Conservation (phyloP, 2,113 vertebrate species). For the Podarcis raffonei region DNA sequence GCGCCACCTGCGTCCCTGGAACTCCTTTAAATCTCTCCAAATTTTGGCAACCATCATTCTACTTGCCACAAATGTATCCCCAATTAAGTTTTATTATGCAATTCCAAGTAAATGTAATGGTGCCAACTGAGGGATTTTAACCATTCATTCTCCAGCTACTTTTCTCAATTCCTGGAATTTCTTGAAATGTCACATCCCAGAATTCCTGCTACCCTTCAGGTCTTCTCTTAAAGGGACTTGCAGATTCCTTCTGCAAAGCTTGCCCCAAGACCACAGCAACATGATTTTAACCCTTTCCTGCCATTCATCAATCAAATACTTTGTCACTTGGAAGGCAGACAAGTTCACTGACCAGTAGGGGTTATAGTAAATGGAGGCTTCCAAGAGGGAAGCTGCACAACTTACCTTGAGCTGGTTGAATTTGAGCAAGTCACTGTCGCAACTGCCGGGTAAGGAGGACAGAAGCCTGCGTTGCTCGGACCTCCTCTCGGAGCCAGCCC, state of each 20-base stretch:
- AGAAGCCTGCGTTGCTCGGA: conserved; percentile 94
- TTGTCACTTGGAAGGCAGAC: neutral
- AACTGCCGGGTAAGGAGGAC: conserved; percentile 91
- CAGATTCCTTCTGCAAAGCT: neutral
- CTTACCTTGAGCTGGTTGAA: conserved; percentile 99
- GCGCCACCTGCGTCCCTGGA: too few relatives aligned
- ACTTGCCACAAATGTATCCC: too few relatives aligned
- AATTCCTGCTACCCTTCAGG: neutral
- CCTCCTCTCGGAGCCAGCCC: conserved; percentile 92
- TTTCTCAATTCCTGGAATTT: too few relatives aligned
- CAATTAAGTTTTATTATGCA: too few relatives aligned
- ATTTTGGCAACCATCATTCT: too few relatives aligned
- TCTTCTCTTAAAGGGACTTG: neutral
- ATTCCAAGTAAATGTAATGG: too few relatives aligned
- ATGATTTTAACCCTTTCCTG: neutral
- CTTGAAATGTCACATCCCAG: too few relatives aligned
- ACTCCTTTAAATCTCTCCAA: too few relatives aligned
- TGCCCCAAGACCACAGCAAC: too few relatives aligned
- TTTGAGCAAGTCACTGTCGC: conserved; percentile 97
- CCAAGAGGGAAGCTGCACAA: neutral
- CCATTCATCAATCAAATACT: neutral
- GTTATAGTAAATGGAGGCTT: neutral
- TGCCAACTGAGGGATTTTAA: too few relatives aligned
- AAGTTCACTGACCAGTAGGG: neutral
- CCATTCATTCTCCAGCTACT: too few relatives aligned